Base-by-base conservation (phyloP, 2,888 invertebrate species). In the Conops quadrifasciatus region DNA sequence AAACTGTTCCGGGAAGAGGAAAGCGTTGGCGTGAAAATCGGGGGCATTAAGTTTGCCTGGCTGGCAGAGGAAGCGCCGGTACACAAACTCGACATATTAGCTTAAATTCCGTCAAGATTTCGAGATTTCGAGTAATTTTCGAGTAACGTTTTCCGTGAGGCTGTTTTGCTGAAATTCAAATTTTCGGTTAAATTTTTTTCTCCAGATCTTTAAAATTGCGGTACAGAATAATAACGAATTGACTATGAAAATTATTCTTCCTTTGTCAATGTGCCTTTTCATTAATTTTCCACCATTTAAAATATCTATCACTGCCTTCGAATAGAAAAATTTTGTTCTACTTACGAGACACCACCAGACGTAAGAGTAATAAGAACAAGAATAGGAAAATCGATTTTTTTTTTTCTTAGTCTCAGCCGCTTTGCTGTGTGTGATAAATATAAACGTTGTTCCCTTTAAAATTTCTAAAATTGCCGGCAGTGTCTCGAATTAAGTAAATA, bases 381-480 rank as follows among this genome's bases (percentile, higher is more conserved):
- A 56, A 24, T 1, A 13, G 26, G 30, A 70, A 64, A 64, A 70
- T 70, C 70, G 70, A 70, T 70, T 64, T 64, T 68, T 49, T 58
- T 53, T 65, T 9, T 58, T 64, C 28, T 59, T 49, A 24, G 7
- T 15, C 43, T 56, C 13, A 9, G 19, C 30, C n/a, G 24, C 7
- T 13, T 51, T 65, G 13, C n/a, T 36, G 4, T 21, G 3, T 30
- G 51, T 53, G 21, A 2, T 28, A 58, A 58, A 58, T 24, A 58
- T 63, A 47, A 47, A 47, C 19, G n/a, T 47, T 47, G 45, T 4
- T 63, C 24, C 26, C 47, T 43, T 43, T 43, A n/a, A 21, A 63
- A 16, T 47, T 2, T 63, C 21, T 62, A 43, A 5, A 13, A 16
- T 62, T 26, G 2, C 63, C 26, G 24, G 7, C 21, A 47, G 24